These are phyloP conservation scores for Telmatherina bonti DNA, from an alignment of 2,797 vertebrate species.

Conservation along the genomic window DNA sequence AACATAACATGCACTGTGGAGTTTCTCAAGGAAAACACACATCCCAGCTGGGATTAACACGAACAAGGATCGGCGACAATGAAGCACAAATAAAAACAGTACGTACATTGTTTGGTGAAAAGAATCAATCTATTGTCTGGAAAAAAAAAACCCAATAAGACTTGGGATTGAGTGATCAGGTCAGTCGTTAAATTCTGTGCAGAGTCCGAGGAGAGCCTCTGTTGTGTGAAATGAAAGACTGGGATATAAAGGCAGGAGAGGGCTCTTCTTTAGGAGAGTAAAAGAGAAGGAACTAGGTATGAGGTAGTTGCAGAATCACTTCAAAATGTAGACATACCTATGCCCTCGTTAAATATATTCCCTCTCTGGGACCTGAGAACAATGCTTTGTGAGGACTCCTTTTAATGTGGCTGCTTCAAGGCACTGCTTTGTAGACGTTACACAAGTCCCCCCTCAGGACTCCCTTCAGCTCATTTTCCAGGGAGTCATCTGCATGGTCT, in stretches of 20 bases:
- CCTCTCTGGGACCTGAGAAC: constrained; percentile 52
- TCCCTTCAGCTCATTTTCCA: constrained; percentile 50
- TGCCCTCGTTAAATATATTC: constrained; percentile 55
- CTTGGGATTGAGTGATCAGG: constrained; percentile 17
- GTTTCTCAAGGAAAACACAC: constrained; percentile 23
- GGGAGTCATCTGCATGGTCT: constrained; percentile 37
- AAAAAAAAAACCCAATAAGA: constrained; percentile 3
- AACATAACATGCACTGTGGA: constrained; percentile 42
- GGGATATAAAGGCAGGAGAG: constrained; percentile 13
- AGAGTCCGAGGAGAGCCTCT: constrained; percentile 7
- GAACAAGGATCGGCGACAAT: neutral
- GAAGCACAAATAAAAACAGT: neutral
- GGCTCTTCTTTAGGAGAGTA: constrained; percentile 21
- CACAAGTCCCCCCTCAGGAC: constrained; percentile 53
- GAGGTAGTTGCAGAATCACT: constrained; percentile 53
- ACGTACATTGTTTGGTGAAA: constrained; percentile 10
- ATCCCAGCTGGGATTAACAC: constrained; percentile 1
- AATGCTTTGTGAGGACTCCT: constrained; percentile 62
- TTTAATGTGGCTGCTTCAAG: constrained; percentile 66
- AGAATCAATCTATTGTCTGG: neutral
- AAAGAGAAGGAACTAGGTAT: constrained; percentile 45
- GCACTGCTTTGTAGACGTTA: constrained; percentile 71
- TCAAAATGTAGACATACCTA: constrained; percentile 57
- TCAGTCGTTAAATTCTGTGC: constrained; percentile 10
- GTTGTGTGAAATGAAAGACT: constrained; percentile 37